These are phyloP conservation scores for Tiphia femorata DNA, from an alignment of 2,888 invertebrate species.

Conservation along the genomic window DNA sequence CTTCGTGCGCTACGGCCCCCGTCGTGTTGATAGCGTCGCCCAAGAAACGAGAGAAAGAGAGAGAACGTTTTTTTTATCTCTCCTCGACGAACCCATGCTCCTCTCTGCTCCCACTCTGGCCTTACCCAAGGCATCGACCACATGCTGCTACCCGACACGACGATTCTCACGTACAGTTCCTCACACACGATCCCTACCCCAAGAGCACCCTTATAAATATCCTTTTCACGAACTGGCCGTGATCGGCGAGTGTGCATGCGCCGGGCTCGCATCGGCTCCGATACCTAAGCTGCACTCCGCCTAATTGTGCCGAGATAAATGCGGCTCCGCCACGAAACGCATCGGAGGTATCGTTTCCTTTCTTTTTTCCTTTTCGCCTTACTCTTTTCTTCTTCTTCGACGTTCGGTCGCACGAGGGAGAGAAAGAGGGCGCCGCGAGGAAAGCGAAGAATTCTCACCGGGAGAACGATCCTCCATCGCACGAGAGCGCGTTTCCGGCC, in stretches of 20 bases:
- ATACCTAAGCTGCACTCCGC: constrained; percentile 2
- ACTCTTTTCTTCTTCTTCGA: background rate
- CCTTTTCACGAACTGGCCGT: background rate
- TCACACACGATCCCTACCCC: too few relatives aligned
- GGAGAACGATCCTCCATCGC: background rate
- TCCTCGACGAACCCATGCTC: background rate
- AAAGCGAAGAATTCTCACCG: background rate
- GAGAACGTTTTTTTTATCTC: background rate
- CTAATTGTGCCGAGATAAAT: constrained; percentile 29
- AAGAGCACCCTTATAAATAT: background rate
- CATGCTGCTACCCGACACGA: constrained; percentile 34
- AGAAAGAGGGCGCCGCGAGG: background rate
- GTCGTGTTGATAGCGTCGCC: too few relatives aligned
- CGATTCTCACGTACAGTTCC: constrained; percentile 26
- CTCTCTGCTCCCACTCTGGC: background rate
- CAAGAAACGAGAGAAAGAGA: too few relatives aligned
- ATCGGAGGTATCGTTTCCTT: background rate
- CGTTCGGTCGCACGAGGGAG: too few relatives aligned
- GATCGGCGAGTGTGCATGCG: too few relatives aligned
- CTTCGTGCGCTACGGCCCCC: too few relatives aligned
- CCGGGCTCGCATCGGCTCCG: too few relatives aligned
- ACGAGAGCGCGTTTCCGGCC: too few relatives aligned
- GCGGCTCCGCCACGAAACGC: constrained; percentile 5
- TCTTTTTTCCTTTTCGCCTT: background rate
- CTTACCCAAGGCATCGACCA: constrained; percentile 31